phyloP scores from a whole-genome alignment of 2,113 vertebrate species.

The Gallinago undulata region DNA sequence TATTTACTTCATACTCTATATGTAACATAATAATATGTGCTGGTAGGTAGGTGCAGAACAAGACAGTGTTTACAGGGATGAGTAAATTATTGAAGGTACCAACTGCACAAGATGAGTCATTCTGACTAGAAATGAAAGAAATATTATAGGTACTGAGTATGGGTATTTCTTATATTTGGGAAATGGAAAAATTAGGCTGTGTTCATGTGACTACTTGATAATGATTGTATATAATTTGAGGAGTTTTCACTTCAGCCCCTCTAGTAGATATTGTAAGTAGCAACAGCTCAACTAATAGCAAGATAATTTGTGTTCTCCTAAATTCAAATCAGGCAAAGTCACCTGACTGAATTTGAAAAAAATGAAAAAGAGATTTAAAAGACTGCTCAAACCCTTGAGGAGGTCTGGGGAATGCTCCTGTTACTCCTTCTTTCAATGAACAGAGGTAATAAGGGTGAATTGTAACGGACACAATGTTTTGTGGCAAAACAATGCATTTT shows the following conservation, averaged over 20 bases:
- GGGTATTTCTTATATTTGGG: not conserved
- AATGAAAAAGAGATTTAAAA: not conserved
- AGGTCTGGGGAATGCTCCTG: not conserved
- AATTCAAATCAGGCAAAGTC: not conserved
- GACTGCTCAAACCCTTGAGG: not conserved
- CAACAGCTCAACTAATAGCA: not conserved
- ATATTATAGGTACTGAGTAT: not conserved
- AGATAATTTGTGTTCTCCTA: not conserved
- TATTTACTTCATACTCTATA: not conserved
- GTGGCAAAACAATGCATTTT: not conserved
- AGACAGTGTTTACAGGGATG: not conserved
- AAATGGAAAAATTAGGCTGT: not conserved
- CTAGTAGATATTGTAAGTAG: not conserved
- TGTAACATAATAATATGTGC: fast-evolving
- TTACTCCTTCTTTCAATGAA: not conserved
- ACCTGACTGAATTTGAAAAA: not conserved
- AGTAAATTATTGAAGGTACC: not conserved
- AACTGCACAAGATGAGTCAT: not conserved
- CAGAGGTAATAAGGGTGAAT: not conserved
- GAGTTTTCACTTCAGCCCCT: not conserved
- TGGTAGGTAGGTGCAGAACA: not conserved
- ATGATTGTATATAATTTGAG: not conserved
- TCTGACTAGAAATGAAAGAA: not conserved
- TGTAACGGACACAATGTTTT: not conserved
- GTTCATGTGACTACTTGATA: not conserved